Percentiles rank a stretch among this genome's conserved stretches.
Conservation (phyloP, 2,113 vertebrate genomes). For the Burhinus bistriatus region DNA sequence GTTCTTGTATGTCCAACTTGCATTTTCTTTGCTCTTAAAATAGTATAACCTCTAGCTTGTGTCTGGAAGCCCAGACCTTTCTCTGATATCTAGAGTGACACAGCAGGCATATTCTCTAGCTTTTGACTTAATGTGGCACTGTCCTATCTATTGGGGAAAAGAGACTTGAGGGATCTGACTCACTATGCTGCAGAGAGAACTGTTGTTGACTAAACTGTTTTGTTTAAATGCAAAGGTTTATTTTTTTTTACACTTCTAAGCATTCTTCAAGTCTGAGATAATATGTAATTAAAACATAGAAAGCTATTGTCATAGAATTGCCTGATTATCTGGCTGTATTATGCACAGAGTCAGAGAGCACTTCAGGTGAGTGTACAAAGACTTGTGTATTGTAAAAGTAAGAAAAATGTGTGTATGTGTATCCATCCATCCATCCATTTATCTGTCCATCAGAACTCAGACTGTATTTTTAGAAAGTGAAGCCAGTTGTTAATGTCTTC, state of each 20-base stretch:
- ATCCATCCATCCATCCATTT: neutral
- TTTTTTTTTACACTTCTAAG: neutral
- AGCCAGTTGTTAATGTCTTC: neutral
- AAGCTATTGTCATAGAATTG: neutral
- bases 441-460: neutral
- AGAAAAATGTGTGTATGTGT: neutral
- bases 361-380: neutral
- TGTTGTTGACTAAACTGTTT: neutral
- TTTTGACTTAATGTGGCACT: neutral
- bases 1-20: neutral
- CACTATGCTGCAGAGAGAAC: neutral
- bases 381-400: neutral
- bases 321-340: neutral
- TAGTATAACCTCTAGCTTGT: neutral
- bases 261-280: neutral
- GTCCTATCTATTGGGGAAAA: neutral
- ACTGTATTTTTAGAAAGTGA: neutral
- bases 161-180: neutral
- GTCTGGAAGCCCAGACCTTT: neutral
- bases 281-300: neutral
- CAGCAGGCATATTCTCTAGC: neutral
- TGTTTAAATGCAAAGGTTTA: neutral
- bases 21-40: neutral
- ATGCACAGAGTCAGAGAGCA: neutral
- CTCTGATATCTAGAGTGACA: neutral